Percentiles rank a stretch among this genome's conserved stretches.
phyloP scores from a whole-genome alignment of 2,113 vertebrate species.

The Pelobates fuscus region DNA sequence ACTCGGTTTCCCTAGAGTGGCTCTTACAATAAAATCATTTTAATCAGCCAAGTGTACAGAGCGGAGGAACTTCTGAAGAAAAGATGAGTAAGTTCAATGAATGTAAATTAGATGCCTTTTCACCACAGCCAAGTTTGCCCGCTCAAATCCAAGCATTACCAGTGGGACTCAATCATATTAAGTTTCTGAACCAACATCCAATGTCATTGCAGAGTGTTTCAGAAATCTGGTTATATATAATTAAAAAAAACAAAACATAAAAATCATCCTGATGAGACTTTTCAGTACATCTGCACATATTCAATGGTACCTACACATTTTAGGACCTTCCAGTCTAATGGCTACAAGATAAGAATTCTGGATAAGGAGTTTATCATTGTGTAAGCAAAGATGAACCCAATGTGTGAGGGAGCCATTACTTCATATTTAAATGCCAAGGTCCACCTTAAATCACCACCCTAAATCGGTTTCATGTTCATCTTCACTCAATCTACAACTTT shows the following conservation, averaged over 20 bases:
- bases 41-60: constrained; percentile 13
- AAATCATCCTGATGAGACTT: too few relatives aligned
- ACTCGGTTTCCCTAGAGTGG: constrained; percentile 6
- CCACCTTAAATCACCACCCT: too few relatives aligned
- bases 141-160: not conserved
- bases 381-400: too few relatives aligned
- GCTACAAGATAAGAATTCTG: too few relatives aligned
- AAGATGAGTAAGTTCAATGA: constrained; percentile 14
- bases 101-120: not conserved
- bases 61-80: not conserved
- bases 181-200: not conserved
- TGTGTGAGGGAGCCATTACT: too few relatives aligned
- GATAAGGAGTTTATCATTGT: too few relatives aligned
- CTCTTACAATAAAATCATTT: constrained; percentile 23
- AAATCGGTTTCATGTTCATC: too few relatives aligned
- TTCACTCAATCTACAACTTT: too few relatives aligned
- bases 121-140: not conserved
- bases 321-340: too few relatives aligned
- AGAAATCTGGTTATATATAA: not conserved
- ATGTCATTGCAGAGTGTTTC: not conserved
- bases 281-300: too few relatives aligned
- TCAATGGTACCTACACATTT: too few relatives aligned
- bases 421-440: too few relatives aligned
- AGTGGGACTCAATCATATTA: not conserved
- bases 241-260: not conserved